phyloP scores from a whole-genome alignment of 2,888 invertebrate genomes.

The Petrolisthes manimaculis region DNA sequence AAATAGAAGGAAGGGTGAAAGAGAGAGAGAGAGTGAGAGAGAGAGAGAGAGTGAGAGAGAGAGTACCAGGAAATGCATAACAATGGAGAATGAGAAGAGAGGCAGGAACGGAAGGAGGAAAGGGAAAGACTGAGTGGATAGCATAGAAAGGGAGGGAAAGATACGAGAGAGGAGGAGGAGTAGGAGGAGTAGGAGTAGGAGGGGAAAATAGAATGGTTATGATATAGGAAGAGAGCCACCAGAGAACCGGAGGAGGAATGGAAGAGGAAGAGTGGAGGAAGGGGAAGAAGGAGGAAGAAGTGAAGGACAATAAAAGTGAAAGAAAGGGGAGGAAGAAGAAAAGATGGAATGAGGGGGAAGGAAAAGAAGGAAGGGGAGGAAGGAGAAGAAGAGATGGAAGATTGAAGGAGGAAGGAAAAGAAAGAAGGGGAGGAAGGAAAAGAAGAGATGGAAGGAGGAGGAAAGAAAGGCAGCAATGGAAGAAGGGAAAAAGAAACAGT shows the following conservation, averaged over 20 bases:
- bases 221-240: not conserved
- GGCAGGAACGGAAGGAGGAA: too few species aligned
- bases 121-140: too few species aligned
- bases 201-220: not conserved
- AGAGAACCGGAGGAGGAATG: not conserved
- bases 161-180: slow-evolving; percentile 9
- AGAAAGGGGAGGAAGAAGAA: not conserved
- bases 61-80: slow-evolving; percentile 9
- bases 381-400: not conserved
- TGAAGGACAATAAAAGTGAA: not conserved
- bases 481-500: not conserved
- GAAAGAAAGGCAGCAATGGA: not conserved
- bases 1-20: not conserved
- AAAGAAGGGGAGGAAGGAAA: not conserved
- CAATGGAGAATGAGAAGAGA: too few species aligned
- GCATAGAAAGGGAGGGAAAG: slow-evolving; percentile 21
- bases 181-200: not conserved
- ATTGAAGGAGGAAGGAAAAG: not conserved
- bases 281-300: not conserved
- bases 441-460: slow-evolving; percentile 1
- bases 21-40: not conserved
- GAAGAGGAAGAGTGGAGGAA: not conserved
- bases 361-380: not conserved
- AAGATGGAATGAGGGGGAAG: not conserved
- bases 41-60: slow-evolving; percentile 16